Evolutionary conservation across 2,888 invertebrate genomes (phyloP), one percentile per base, ranked within the genome.

Genomic region (Sinopyrophorus schimmeli): DNA sequence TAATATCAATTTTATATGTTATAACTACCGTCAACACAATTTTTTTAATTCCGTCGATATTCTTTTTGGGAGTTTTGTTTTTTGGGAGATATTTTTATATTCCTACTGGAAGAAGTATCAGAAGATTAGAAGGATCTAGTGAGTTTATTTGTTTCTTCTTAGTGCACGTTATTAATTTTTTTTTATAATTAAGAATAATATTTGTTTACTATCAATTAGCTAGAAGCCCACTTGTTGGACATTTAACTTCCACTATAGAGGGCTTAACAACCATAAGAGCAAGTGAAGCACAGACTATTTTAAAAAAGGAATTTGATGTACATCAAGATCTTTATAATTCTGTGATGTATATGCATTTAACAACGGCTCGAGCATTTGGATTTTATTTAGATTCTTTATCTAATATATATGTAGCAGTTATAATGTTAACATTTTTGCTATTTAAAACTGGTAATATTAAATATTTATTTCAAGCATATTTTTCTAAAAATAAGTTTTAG

Each of bases 61-160:
- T 82, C 2, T 77, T 89, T 3, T 77, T 79, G 0, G 53, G 79
- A 1, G 59, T 85, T 5, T 83, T 89, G 64, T 79, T 79, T 44
- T 66, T 78, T 6, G 68, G 88, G 10, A 68, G 89, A 10, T 71
- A 75, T 2, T 75, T 86, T 57, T 89, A 86, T 71, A 73, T 89
- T 6, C 67, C 76, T 14, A 86, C 87, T 7, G 84, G 87, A 5
- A 72, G 87, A 10, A 85, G 84, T 60, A 71, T 89, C 17, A 89
- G 82, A 70, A 72, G 82, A 59, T 75, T 84, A 1, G 84, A 84
- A 63, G 81, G 82, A 58, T 77, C 81, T n/a, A 81, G 64, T 64
- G 54, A 58, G 60, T 54, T 11, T 11, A 24, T 17, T 34, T 20
- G 15, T 3, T 4, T 21, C 7, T n/a, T n/a, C n/a, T n/a, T n/a